phyloP scores from a whole-genome alignment of 2,888 invertebrate species.

The Fragum sueziense region DNA sequence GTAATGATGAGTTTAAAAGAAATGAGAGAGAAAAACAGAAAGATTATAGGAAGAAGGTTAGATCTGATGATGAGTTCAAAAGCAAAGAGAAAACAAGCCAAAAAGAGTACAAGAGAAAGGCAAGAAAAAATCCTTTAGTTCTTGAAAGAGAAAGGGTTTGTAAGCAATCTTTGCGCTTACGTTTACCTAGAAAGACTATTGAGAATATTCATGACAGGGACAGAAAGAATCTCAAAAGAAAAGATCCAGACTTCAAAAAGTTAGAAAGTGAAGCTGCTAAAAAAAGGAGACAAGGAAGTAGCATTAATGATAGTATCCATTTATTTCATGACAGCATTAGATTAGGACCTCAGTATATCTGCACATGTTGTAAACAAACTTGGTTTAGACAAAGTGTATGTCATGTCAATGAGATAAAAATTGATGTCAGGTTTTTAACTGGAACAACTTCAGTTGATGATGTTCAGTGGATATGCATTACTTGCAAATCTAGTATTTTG shows the following conservation, averaged over 20 bases:
- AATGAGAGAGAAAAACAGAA: background rate
- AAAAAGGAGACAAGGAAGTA: constrained; percentile 2
- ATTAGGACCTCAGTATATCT: constrained; percentile 16
- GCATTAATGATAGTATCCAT: background rate
- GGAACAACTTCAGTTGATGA: constrained; percentile 2
- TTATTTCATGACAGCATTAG: constrained; percentile 13
- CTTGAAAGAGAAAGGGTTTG: constrained; percentile 7
- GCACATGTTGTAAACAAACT: constrained; percentile 21
- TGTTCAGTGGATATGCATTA: constrained; percentile 21
- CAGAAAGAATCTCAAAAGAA: constrained; percentile 10
- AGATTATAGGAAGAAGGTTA: background rate
- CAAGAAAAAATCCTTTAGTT: background rate
- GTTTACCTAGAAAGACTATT: background rate
- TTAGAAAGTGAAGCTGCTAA: constrained; percentile 5
- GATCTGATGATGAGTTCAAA: background rate
- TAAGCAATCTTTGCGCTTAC: constrained; percentile 4
- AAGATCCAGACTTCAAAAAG: constrained; percentile 1
- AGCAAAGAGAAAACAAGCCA: background rate
- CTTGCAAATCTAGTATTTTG: constrained; percentile 14
- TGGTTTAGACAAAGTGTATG: constrained; percentile 24
- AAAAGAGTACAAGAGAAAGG: background rate
- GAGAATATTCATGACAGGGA: constrained; percentile 3
- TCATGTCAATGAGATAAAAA: background rate
- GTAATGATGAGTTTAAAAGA: background rate
- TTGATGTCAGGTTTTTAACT: constrained; percentile 9